Base-by-base conservation (phyloP, 2,797 vertebrate genomes). In the Rhinoraja longicauda region DNA sequence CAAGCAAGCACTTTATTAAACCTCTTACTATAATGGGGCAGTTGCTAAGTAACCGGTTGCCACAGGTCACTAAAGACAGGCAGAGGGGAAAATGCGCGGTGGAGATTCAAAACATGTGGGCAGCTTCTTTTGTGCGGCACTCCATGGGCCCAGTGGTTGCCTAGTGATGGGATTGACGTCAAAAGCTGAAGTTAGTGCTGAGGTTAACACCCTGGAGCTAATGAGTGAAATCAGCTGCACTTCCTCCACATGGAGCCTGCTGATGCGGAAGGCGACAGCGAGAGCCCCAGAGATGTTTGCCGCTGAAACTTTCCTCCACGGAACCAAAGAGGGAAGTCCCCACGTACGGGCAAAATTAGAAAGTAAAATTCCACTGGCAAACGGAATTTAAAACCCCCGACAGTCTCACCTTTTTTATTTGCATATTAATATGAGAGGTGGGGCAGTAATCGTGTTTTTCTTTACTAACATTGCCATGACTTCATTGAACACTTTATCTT, bases 101-200 rank as follows among this genome's bases (percentile, higher is more conserved):
- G 70, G 84, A 92, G 26, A 75, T 92, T 92, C 90, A 92, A 75
- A 92, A 75, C 53, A 90, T 92, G 90, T 92, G 90, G 90, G 90
- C 90, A 17, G 90, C 26, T 39, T 53, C 90, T 75, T 92, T 75
- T 92, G 90, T 92, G 26, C 7, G 26, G 70, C 26, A 10, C 90
- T 92, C 39, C 70, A 75, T 24, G 53, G 70, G 90, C 90, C 70
- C 6, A 32, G 70, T 32, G 17, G 90, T 92, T 92, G 90, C 90
- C 90, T 92, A n/a, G 90, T 45, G 39, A 92, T 39, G 39, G 90
- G 39, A 29, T 15, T 92, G 90, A 92, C 90, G 90, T 92, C 90
- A 26, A 15, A 29, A 45, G 70, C 90, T 92, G 90, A 75, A 92
- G 90, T 92, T 92, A 75, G 90, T 57, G 90, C 39, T 92, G 90